Conservation (phyloP, 2,888 invertebrate species). For the Ormyrus nitidulus region DNA sequence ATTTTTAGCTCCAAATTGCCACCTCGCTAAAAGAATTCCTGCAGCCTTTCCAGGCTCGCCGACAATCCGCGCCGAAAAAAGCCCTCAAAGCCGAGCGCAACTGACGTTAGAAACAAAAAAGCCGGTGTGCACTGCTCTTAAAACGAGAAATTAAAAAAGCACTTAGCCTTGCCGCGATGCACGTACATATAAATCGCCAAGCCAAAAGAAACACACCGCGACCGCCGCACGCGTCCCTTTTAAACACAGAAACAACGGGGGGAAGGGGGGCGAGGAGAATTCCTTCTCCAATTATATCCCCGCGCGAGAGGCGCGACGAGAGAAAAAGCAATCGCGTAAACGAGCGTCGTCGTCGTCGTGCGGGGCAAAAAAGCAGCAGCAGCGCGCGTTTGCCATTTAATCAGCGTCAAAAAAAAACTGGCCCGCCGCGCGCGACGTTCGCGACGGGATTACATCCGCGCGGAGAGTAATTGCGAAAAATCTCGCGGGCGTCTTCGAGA, state of each 20-base stretch:
- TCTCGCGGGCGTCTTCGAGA: not conserved
- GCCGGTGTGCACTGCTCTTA: not conserved
- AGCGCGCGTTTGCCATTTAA: conserved; percentile 38
- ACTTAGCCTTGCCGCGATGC: too few species aligned
- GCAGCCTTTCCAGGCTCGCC: too few species aligned
- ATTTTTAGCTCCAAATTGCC: too few species aligned
- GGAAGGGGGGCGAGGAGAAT: not conserved
- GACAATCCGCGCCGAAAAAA: too few species aligned
- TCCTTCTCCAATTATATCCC: conserved; percentile 27
- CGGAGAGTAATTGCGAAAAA: conserved; percentile 22
- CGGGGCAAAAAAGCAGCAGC: not conserved
- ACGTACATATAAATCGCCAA: too few species aligned
- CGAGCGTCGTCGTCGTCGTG: not conserved
- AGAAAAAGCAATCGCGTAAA: conserved; percentile 8
- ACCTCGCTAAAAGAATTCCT: too few species aligned
- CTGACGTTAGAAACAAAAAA: too few species aligned
- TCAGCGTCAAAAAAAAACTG: conserved; percentile 36
- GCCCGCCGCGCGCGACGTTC: conserved; percentile 32
- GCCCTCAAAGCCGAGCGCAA: too few species aligned
- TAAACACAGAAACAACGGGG: not conserved
- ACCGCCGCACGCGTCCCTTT: too few species aligned
- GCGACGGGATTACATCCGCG: conserved; percentile 31
- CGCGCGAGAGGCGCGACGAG: not conserved
- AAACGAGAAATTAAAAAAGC: not conserved
- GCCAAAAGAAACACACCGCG: too few species aligned